Evolutionary conservation across 2,888 invertebrate genomes (phyloP).

Genomic region (Chloroclystis v-ata): DNA sequence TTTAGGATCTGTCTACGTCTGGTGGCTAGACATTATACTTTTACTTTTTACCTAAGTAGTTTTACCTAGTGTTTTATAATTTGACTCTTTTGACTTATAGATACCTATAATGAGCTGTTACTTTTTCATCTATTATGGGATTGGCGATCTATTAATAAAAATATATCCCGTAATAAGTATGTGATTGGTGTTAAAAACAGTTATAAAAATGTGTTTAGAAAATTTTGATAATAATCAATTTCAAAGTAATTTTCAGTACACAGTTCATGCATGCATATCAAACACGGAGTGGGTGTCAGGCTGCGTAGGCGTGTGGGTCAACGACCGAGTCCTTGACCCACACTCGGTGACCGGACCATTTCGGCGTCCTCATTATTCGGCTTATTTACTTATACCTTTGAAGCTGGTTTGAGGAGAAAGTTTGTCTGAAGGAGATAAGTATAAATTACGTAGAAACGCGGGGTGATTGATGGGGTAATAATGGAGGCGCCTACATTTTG

Average conservation of each 20-base stretch:
- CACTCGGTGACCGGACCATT: conserved; percentile 28
- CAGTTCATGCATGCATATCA: not conserved
- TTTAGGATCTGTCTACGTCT: not conserved
- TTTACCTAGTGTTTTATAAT: too few relatives aligned
- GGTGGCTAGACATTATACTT: not conserved
- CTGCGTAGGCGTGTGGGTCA: conserved; percentile 45
- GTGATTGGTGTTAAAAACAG: too few relatives aligned
- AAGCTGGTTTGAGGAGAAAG: conserved; percentile 24
- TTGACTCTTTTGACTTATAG: too few relatives aligned
- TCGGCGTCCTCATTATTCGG: conserved; percentile 26
- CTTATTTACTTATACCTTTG: conserved; percentile 32
- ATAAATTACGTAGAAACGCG: not conserved
- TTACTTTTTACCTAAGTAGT: not conserved
- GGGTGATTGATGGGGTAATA: not conserved
- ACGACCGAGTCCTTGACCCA: conserved; percentile 67
- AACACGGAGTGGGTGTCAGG: conserved; percentile 11
- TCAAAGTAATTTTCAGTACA: not conserved
- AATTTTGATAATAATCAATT: too few relatives aligned
- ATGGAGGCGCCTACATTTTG: not conserved
- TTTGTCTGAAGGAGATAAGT: conserved; percentile 4
- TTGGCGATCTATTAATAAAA: too few relatives aligned
- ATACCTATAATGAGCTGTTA: too few relatives aligned
- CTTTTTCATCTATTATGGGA: too few relatives aligned
- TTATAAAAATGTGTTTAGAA: too few relatives aligned
- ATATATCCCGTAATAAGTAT: too few relatives aligned